Evolutionary conservation across 2,888 invertebrate genomes (phyloP), one percentile per base, ranked within the genome.

Genomic region (Seira ritae): DNA sequence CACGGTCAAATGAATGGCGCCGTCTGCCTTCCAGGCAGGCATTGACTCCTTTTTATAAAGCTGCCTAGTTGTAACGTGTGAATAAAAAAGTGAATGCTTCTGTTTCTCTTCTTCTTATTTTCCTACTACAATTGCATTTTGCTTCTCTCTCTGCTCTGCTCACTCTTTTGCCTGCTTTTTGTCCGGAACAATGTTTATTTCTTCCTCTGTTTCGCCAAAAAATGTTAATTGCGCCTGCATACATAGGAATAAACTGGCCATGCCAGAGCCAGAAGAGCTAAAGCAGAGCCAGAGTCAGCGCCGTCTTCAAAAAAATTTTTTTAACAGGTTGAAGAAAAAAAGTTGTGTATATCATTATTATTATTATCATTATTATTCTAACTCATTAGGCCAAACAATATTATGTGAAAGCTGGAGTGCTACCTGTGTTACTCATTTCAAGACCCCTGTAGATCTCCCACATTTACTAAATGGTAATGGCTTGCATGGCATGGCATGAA

Each of bases 1-100:
- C 86, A 88, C 81, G 85, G 86, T 85, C 86, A 87, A 89, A 89
- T 89, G 89, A 89, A 89, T 88, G 89, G 89, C 89, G 89, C 88
- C 89, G 89, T 88, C 87, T 87, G 86, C 86, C 86, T 86, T 84
- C 76, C 84, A 80, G 71, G 70, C 75, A 85, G 86, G 88, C 87
- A 85, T 87, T 83, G 86, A 87, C 85, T 81, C 66, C 77, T 84
- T 68, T 80, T 46, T 10, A 10, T 24, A 55, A 67, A 74, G 65
- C 37, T 42, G 73, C 66, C 66, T 55, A 23, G 66, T 67, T 50
- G 67, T 67, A 75, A 75, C 65, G 67, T 67, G 37, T 37, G 46
- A 46, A 50, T 71, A 69, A 78, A 66, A 71, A 65, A 12, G 15
- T 3, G 24, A 50, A 46, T 74, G 66, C 69, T 72, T 50, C 60